Evolutionary conservation across 2,113 vertebrate genomes (phyloP).

Genomic region (Notarius lentiginosus): DNA sequence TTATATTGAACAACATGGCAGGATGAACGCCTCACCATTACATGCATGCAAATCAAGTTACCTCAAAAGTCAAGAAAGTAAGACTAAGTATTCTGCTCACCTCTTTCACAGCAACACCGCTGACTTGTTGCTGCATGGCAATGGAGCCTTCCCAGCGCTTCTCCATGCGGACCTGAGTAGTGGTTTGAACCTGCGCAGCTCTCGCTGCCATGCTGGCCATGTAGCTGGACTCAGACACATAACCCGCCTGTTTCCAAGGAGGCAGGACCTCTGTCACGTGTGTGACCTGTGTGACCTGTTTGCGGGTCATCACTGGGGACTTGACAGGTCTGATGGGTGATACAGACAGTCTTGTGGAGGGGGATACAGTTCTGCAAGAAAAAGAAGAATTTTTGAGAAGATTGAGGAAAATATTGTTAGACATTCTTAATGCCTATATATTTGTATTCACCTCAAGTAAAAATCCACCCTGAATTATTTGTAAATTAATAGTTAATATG

Average conservation of each 20-base stretch:
- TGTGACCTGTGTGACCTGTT: slow-evolving; percentile 67
- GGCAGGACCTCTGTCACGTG: slow-evolving; percentile 80
- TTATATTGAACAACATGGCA: not conserved
- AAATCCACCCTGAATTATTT: not conserved
- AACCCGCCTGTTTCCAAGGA: slow-evolving; percentile 91
- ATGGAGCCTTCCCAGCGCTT: slow-evolving; percentile 82
- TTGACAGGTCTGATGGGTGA: slow-evolving; percentile 92
- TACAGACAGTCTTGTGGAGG: slow-evolving; percentile 83
- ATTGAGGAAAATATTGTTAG: too few species aligned
- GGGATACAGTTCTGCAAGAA: slow-evolving; percentile 82
- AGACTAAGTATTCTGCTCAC: slow-evolving; percentile 54
- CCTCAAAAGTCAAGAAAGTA: not conserved
- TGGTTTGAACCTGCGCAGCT: slow-evolving; percentile 69
- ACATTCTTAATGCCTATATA: not conserved
- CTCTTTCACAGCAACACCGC: slow-evolving; percentile 69
- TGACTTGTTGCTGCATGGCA: slow-evolving; percentile 73
- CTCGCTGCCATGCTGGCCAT: slow-evolving; percentile 70
- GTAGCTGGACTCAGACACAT: slow-evolving; percentile 76
- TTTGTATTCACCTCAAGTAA: not conserved
- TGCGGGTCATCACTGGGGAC: slow-evolving; percentile 84
- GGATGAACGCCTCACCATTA: not conserved
- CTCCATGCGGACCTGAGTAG: slow-evolving; percentile 78
- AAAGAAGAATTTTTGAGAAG: not conserved
- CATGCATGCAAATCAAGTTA: slow-evolving; percentile 8
- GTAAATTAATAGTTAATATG: not conserved